Evolutionary conservation across 2,888 invertebrate species (phyloP), one percentile per base, ranked within the genome.

Genomic region (Andrena hattorfiana): DNA sequence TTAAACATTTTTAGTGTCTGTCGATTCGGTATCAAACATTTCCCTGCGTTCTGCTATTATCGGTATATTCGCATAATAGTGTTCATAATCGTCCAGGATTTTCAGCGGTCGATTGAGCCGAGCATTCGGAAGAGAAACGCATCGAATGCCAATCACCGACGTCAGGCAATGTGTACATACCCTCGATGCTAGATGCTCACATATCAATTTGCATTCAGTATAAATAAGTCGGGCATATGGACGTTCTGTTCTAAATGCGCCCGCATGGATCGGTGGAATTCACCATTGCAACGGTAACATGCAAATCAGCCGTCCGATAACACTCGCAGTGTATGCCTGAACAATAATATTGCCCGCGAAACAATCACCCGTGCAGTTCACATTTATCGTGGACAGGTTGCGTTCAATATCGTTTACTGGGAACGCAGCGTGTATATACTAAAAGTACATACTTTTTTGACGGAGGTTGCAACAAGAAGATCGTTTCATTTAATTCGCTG

Each of bases 131-230:
- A 8, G 54, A 32, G 77, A 54, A 42, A 67, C 48, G 62, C 63
- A 28, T 72, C 49, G 81, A 23, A 59, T 42, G 72, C 68, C 81
- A 79, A 80, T 75, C 70, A 75, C 8, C 59, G 59, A 28, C 49
- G 59, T 49, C 68, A 51, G 48, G 42, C n/a, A 48, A 8, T 62
- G 42, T 63, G 59, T 54, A 62, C 72, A 48, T 69, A 59, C 10
- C 54, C 51, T 35, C 54, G 69, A 62, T 82, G 71, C n/a, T 35
- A 62, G 54, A 60, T 72, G 76, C 54, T 76, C 81, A 76, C 81
- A 77, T 85, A 82, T 77, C 85, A 85, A 85, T 85, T 85, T 82
- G 76, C 82, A 85, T 85, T 85, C 72, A 16, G 76, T 72, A 85
- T 82, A 85, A 85, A 85, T 85, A 85, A 85, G 77, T 84, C 59